Conservation (phyloP, 1,140 invertebrate species). For the Anthonomus grandis region DNA sequence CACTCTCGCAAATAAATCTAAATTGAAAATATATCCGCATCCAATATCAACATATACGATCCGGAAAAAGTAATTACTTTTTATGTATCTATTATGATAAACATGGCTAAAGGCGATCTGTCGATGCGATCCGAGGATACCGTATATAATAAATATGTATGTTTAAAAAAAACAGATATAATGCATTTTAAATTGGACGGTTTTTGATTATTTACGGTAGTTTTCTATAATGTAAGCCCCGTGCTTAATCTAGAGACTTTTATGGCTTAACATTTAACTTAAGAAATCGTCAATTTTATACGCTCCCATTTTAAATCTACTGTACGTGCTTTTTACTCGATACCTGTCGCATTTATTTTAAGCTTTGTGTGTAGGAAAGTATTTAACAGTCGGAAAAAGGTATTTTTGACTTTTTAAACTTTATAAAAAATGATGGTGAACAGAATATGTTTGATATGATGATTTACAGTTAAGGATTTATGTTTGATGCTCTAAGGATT, state of each 20-base stretch:
- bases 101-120: background rate
- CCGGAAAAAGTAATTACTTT: conserved; percentile 1
- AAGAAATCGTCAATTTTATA: background rate
- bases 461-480: no score
- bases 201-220: conserved; percentile 6
- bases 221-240: background rate
- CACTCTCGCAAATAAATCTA: background rate
- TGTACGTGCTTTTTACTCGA: no score
- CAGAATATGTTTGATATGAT: no score
- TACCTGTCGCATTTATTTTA: no score
- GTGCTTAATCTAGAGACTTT: conserved; percentile 1
- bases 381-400: no score
- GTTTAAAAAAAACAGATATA: conserved; percentile 7
- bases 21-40: background rate
- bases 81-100: background rate
- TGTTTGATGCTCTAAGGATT: no score
- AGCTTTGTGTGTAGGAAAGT: no score
- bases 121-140: background rate
- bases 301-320: background rate
- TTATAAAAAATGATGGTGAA: no score
- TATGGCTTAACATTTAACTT: background rate
- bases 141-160: background rate
- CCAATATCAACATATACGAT: background rate
- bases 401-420: no score
- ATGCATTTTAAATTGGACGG: conserved; percentile 13